Conservation (phyloP, 1,140 invertebrate species). For the Nilaparvata lugens region DNA sequence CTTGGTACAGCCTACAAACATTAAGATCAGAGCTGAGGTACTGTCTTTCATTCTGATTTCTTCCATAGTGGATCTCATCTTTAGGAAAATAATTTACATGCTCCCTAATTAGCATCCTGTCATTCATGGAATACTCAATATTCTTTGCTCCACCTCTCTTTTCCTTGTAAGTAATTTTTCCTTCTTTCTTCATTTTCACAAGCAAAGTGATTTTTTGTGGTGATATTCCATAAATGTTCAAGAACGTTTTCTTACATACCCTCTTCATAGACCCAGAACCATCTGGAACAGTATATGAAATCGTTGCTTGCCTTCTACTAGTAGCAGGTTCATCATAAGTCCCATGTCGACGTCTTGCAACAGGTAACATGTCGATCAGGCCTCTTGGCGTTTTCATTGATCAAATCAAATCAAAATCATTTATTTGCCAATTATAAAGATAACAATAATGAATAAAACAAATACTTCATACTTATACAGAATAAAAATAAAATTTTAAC, state of each 20-base stretch:
- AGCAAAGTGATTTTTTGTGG: conserved; percentile 8
- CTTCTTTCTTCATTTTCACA: conserved; percentile 1
- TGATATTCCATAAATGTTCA: conserved; percentile 9
- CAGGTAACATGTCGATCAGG: conserved; percentile 9
- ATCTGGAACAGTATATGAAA: conserved; percentile 9
- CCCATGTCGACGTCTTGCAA: conserved; percentile 10
- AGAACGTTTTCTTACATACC: conserved; percentile 10
- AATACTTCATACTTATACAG: too few relatives aligned
- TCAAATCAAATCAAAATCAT: too few relatives aligned
- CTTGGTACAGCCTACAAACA: neutral
- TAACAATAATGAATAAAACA: too few relatives aligned
- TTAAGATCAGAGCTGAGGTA: conserved; percentile 2
- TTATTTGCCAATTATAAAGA: too few relatives aligned
- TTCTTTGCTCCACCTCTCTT: conserved; percentile 5
- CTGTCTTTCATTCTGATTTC: neutral
- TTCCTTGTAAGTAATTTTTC: neutral
- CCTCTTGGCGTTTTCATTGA: conserved; percentile 1
- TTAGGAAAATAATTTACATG: conserved; percentile 3
- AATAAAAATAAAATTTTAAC: too few relatives aligned
- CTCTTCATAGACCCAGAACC: conserved; percentile 4
- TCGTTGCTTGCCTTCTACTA: conserved; percentile 10
- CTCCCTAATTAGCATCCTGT: neutral
- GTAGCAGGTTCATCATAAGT: conserved; percentile 6
- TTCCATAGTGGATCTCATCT: conserved; percentile 6
- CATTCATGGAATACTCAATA: neutral